phyloP scores from a whole-genome alignment of 2,113 vertebrate genomes.

The Aythya baeri region DNA sequence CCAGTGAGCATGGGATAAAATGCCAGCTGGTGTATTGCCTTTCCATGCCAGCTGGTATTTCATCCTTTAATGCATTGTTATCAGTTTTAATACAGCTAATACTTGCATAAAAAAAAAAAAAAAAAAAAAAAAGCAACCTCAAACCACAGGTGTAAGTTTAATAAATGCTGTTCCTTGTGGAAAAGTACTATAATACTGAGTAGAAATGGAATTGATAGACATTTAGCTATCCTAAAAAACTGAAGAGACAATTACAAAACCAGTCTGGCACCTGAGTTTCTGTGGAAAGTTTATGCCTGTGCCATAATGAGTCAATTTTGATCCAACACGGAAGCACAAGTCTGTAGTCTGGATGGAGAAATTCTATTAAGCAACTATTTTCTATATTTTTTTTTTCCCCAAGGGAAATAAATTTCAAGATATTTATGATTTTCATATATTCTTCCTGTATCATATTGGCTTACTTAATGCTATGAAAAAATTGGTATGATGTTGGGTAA shows the following conservation, averaged over 20 bases:
- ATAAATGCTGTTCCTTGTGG: background rate
- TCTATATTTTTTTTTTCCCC: background rate
- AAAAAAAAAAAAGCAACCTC: background rate
- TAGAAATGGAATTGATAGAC: background rate
- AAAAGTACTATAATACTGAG: background rate
- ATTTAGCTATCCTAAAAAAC: background rate
- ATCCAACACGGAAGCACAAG: background rate
- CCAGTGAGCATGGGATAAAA: background rate
- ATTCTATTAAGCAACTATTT: background rate
- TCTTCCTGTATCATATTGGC: background rate
- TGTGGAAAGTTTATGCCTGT: background rate
- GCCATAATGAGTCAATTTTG: background rate
- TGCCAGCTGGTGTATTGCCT: background rate
- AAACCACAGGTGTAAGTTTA: background rate
- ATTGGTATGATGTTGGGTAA: background rate
- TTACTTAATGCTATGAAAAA: background rate
- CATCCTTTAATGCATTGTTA: background rate
- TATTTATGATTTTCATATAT: background rate
- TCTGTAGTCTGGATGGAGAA: background rate
- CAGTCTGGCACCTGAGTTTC: background rate
- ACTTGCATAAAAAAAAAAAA: background rate
- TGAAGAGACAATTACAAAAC: background rate
- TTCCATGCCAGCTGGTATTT: background rate
- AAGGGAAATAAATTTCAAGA: background rate
- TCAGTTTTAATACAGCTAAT: background rate